Evolutionary conservation across 2,797 vertebrate species (phyloP).

Genomic region (Ctenopoma kingsleyae): DNA sequence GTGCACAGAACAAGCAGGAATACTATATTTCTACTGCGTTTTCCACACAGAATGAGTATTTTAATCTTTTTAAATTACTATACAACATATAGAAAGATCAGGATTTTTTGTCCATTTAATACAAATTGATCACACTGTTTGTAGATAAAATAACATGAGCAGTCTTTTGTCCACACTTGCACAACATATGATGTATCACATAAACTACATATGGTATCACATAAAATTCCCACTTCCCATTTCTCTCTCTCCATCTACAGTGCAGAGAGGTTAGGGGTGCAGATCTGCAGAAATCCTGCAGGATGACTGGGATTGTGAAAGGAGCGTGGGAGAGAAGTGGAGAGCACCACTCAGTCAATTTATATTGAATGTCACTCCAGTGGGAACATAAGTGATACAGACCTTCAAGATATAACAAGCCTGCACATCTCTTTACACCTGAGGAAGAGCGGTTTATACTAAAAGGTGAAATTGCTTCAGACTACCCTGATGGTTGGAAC

Average conservation of each 20-base stretch:
- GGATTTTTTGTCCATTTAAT: background rate
- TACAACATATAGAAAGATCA: background rate
- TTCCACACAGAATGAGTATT: background rate
- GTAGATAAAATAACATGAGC: background rate
- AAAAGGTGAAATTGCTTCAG: slow-evolving; percentile 20
- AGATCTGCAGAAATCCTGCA: slow-evolving; percentile 61
- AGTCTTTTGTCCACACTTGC: slow-evolving; percentile 21
- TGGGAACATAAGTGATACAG: slow-evolving; percentile 54
- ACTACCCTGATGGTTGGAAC: slow-evolving; percentile 1
- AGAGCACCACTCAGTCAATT: slow-evolving; percentile 74
- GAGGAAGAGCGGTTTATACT: slow-evolving; percentile 2
- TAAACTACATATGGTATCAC: slow-evolving; percentile 13
- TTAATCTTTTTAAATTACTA: background rate
- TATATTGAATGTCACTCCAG: slow-evolving; percentile 64
- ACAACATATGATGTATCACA: background rate
- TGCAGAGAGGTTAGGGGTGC: slow-evolving; percentile 44
- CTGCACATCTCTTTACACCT: slow-evolving; percentile 31
- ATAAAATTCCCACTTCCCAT: background rate
- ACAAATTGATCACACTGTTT: background rate
- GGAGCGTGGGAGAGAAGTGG: slow-evolving; percentile 63
- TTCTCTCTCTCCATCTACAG: slow-evolving; percentile 12
- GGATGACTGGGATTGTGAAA: slow-evolving; percentile 61
- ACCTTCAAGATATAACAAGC: slow-evolving; percentile 33
- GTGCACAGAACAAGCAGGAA: background rate
- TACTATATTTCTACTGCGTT: background rate